phyloP scores from a whole-genome alignment of 2,797 vertebrate genomes.

The Rhinatrema bivittatum region DNA sequence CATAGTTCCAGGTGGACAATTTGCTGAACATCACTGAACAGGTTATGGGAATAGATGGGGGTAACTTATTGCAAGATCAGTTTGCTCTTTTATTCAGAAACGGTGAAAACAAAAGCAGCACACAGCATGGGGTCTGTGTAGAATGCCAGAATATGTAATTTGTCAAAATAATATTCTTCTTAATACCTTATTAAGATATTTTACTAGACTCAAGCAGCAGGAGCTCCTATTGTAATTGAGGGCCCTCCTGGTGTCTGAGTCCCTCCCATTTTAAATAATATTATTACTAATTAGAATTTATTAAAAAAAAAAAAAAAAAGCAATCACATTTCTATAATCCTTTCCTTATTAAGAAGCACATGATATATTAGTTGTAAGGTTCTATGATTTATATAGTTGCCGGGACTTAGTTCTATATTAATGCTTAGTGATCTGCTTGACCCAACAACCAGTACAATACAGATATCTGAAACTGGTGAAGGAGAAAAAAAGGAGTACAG shows the following conservation, averaged over 20 bases:
- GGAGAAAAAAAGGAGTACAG: no score
- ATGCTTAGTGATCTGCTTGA: slow-evolving; percentile 1
- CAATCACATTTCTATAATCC: not conserved
- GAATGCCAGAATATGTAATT: slow-evolving; percentile 34
- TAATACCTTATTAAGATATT: slow-evolving; percentile 31
- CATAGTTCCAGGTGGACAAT: slow-evolving; percentile 15
- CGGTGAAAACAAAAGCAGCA: slow-evolving; percentile 19
- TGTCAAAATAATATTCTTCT: slow-evolving; percentile 46
- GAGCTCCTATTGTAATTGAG: slow-evolving; percentile 26
- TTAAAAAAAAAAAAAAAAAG: not conserved
- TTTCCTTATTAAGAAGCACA: slow-evolving; percentile 1
- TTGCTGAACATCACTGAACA: not conserved
- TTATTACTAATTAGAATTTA: not conserved
- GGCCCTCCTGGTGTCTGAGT: slow-evolving; percentile 9
- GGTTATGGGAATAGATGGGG: slow-evolving; percentile 20
- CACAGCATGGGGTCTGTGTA: slow-evolving; percentile 21
- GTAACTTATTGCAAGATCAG: slow-evolving; percentile 24
- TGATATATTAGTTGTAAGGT: not conserved
- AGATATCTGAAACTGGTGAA: no score
- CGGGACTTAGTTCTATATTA: not conserved
- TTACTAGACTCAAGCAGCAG: slow-evolving; percentile 24
- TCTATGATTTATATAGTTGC: slow-evolving; percentile 1
- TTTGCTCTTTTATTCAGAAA: slow-evolving; percentile 24
- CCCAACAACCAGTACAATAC: no score
- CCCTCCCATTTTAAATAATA: slow-evolving; percentile 5